Percentiles rank a stretch among this genome's conserved stretches.
phyloP scores from a whole-genome alignment of 35 echinoderm and acorn worm species.

The Apostichopus japonicus region DNA sequence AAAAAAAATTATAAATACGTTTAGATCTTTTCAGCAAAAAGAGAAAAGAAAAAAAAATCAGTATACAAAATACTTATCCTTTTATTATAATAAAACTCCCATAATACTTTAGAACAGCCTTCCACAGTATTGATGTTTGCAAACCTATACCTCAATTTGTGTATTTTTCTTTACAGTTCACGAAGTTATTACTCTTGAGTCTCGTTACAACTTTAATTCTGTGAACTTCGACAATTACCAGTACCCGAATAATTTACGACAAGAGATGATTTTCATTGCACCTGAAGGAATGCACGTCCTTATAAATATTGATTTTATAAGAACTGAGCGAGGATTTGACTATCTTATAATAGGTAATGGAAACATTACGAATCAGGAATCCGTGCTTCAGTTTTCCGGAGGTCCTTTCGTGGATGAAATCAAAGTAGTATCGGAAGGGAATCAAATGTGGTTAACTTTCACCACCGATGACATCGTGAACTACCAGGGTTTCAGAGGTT shows the following conservation, averaged over 20 bases:
- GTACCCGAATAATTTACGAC: background rate
- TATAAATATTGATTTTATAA: background rate
- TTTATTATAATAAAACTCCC: no score
- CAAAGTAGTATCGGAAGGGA: background rate
- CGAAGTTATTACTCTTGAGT: background rate
- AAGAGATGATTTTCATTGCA: background rate
- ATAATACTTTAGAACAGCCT: no score
- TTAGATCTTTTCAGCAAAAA: no score
- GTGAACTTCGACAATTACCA: background rate
- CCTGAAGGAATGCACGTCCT: background rate
- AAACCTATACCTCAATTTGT: no score
- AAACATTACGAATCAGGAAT: background rate
- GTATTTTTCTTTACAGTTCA: background rate
- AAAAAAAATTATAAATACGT: no score
- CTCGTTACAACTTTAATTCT: background rate
- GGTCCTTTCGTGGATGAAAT: constrained; percentile 18
- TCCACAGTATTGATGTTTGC: no score
- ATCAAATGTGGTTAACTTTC: background rate
- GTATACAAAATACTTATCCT: no score
- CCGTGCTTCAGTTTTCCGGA: background rate
- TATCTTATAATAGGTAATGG: constrained; percentile 7
- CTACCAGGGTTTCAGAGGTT: constrained; percentile 5
- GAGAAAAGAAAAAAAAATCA: no score
- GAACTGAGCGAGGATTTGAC: background rate
- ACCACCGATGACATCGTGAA: background rate